A percentile compares a stretch with the other conserved stretches of the same genome.
These are phyloP conservation scores for Trissolcus brochymenae DNA, from an alignment of 2,888 invertebrate genomes.

Conservation along the genomic window DNA sequence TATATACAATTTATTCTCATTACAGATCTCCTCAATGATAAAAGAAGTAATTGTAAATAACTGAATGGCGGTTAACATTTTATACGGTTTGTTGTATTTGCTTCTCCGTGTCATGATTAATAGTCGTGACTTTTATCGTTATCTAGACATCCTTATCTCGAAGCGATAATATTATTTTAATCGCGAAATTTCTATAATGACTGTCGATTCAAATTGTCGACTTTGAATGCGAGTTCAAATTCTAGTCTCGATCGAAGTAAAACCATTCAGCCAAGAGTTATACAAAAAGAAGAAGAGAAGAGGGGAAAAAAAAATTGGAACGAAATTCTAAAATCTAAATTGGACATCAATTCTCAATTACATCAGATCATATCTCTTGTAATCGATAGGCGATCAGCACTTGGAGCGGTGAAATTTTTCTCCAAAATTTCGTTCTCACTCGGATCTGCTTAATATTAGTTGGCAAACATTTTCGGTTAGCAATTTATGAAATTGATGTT, in stretches of 20 bases:
- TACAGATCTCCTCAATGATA: conserved; percentile 25
- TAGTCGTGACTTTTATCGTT: conserved; percentile 38
- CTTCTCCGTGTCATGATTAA: conserved; percentile 31
- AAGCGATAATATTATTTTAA: conserved; percentile 43
- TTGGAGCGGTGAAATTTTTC: conserved; percentile 1
- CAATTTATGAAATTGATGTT: conserved; percentile 15
- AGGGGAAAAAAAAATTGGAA: too few species aligned
- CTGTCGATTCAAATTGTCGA: conserved; percentile 16
- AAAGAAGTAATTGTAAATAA: conserved; percentile 31
- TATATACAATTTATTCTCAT: conserved; percentile 25
- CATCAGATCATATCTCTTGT: too few species aligned
- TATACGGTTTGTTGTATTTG: conserved; percentile 26
- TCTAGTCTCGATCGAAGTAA: too few species aligned
- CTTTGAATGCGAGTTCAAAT: background rate
- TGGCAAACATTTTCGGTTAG: conserved; percentile 12
- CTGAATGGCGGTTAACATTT: conserved; percentile 26
- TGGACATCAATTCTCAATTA: too few species aligned
- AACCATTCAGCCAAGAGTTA: too few species aligned
- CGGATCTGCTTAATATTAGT: conserved; percentile 9
- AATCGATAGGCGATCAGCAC: too few species aligned
- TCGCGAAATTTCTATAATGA: conserved; percentile 40
- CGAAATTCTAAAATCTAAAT: too few species aligned
- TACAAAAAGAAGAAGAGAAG: too few species aligned
- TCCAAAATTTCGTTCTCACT: background rate
- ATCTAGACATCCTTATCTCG: conserved; percentile 43